phyloP scores from a whole-genome alignment of 1,140 invertebrate genomes.

The Zaprionus tsacasi region DNA sequence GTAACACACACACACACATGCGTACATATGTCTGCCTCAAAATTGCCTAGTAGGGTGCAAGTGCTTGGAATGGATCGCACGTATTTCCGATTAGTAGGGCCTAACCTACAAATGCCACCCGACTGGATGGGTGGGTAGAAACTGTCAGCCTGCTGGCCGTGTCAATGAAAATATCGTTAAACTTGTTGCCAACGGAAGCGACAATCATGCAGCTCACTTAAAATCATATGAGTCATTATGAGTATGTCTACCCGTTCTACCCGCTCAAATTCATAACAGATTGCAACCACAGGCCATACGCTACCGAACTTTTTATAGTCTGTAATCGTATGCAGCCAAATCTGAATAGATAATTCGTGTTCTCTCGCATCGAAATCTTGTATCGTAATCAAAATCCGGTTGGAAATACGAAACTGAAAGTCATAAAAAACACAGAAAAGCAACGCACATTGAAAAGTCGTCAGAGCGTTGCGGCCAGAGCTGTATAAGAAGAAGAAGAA shows the following conservation, averaged over 20 bases:
- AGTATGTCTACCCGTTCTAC: background rate
- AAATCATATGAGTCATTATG: conserved; percentile 7
- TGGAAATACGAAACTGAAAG: conserved; percentile 44
- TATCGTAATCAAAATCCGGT: conserved; percentile 21
- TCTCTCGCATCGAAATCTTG: conserved; percentile 10
- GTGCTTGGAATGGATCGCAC: conserved; percentile 67
- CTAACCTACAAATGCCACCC: conserved; percentile 49
- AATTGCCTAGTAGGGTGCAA: conserved; percentile 24
- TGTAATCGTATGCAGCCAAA: background rate
- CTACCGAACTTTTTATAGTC: background rate
- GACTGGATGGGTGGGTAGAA: background rate
- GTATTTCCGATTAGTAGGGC: conserved; percentile 69
- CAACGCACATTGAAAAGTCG: conserved; percentile 70
- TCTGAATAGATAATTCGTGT: background rate
- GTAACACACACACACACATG: background rate
- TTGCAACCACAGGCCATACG: background rate
- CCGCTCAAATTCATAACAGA: conserved; percentile 5
- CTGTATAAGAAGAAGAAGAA: conserved; percentile 12
- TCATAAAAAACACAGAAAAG: conserved; percentile 58
- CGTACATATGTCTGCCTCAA: background rate
- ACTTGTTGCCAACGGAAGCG: conserved; percentile 17
- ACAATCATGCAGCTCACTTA: conserved; percentile 1
- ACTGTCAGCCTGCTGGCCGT: background rate
- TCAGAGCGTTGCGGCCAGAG: conserved; percentile 61
- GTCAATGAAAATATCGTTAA: conserved; percentile 38